A percentile compares a stretch with the other conserved stretches of the same genome.
Conservation (phyloP, 2,113 vertebrate genomes). For the Oncorhynchus nerka region DNA sequence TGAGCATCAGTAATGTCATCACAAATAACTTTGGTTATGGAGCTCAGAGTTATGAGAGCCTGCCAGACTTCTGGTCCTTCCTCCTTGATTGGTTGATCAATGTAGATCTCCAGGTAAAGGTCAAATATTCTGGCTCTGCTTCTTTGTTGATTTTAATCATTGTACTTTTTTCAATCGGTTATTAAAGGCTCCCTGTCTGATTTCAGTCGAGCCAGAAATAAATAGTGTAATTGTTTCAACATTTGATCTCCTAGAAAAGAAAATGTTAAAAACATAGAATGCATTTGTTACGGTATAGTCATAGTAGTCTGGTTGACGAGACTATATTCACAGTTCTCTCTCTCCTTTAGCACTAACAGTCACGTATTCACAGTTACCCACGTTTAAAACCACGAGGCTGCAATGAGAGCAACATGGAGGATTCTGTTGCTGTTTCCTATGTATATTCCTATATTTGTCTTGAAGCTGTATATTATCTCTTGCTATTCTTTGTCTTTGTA, state of each 20-base stretch:
- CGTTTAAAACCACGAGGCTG: neutral
- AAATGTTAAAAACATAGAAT: neutral
- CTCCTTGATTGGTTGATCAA: conserved; percentile 29
- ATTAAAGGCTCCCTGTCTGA: too few species aligned
- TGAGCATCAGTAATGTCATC: conserved; percentile 58
- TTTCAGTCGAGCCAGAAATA: neutral
- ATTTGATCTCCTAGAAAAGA: neutral
- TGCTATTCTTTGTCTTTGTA: conserved; percentile 19
- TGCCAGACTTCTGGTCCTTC: conserved; percentile 25
- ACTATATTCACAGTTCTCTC: neutral
- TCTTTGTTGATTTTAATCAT: too few species aligned
- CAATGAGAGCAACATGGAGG: neutral
- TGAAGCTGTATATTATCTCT: conserved; percentile 38
- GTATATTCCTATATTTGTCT: conserved; percentile 5
- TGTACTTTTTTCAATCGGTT: too few species aligned
- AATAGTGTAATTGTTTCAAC: neutral
- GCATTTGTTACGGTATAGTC: conserved; percentile 17
- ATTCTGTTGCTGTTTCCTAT: conserved; percentile 17
- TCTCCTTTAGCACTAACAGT: neutral
- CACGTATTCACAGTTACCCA: neutral
- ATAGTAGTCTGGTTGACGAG: too few species aligned
- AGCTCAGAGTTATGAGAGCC: conserved; percentile 35
- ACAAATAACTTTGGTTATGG: conserved; percentile 28
- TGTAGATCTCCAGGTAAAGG: conserved; percentile 32
- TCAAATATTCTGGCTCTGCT: neutral